A percentile compares a stretch with the other conserved stretches of the same genome.
phyloP scores from a whole-genome alignment of 2,888 invertebrate species.

The Eugnorisma glareosa region DNA sequence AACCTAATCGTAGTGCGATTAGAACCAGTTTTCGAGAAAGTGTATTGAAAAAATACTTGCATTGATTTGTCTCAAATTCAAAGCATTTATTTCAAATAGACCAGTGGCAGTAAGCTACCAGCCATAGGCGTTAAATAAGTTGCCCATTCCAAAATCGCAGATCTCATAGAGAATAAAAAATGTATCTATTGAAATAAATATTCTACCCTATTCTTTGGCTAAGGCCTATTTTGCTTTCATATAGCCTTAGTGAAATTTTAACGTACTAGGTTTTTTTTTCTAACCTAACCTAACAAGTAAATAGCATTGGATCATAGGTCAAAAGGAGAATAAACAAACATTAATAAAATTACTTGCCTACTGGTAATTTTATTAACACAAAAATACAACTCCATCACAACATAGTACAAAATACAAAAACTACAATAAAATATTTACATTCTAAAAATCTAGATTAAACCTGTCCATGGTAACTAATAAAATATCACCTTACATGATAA shows the following conservation, averaged over 20 bases:
- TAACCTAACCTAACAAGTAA: neutral
- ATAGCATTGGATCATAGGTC: neutral
- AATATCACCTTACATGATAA: conserved; percentile 23
- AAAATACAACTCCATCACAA: neutral
- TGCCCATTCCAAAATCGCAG: neutral
- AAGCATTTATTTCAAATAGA: neutral
- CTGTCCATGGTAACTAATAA: conserved; percentile 35
- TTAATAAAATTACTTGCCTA: neutral
- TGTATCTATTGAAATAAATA: neutral
- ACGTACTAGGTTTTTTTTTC: neutral
- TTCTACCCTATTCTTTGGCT: neutral
- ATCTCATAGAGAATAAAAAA: neutral
- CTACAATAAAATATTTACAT: conserved; percentile 9
- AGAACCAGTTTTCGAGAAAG: too few relatives aligned
- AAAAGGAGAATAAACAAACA: neutral
- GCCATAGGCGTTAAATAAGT: neutral
- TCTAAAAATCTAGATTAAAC: conserved; percentile 8
- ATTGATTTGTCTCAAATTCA: neutral
- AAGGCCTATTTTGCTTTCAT: neutral
- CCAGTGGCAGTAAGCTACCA: neutral
- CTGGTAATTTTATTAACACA: conserved; percentile 15
- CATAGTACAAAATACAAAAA: neutral
- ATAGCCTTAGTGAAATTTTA: neutral
- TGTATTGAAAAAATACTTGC: neutral
- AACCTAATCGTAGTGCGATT: too few relatives aligned